Conservation (phyloP, 1,140 invertebrate species). For the Zaprionus ornatus region DNA sequence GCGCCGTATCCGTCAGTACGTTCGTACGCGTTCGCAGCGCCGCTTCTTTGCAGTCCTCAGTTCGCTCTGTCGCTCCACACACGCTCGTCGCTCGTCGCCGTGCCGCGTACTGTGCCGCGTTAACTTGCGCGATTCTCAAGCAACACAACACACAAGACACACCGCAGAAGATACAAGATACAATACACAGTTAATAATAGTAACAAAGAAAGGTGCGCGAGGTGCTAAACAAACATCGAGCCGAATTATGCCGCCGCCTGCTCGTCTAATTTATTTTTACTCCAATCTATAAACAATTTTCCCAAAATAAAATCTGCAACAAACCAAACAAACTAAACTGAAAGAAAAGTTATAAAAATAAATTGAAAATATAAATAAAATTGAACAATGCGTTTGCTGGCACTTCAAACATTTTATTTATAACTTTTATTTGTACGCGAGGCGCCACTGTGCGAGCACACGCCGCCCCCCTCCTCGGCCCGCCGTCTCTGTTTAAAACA, state of each 20-base stretch:
- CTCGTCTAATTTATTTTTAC: conserved; percentile 75
- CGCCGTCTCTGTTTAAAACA: conserved; percentile 30
- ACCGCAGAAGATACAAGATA: neutral
- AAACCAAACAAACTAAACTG: conserved; percentile 32
- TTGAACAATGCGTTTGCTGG: conserved; percentile 42
- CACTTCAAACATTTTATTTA: conserved; percentile 77
- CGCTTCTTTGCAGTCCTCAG: conserved; percentile 69
- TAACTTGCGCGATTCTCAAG: conserved; percentile 60
- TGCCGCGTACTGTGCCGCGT: conserved; percentile 53
- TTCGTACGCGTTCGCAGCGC: conserved; percentile 78
- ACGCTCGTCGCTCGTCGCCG: too few relatives aligned
- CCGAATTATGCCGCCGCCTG: conserved; percentile 62
- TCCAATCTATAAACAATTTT: conserved; percentile 78
- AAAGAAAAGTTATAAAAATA: conserved; percentile 11
- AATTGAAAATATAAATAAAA: conserved; percentile 49
- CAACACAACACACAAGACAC: conserved; percentile 8
- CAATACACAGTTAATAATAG: conserved; percentile 10
- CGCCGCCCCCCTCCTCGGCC: conserved; percentile 14
- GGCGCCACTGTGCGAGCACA: conserved; percentile 13
- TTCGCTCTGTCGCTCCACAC: conserved; percentile 24
- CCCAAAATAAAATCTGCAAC: conserved; percentile 70
- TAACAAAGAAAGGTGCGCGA: conserved; percentile 15
- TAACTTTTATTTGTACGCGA: conserved; percentile 68
- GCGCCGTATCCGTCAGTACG: conserved; percentile 76
- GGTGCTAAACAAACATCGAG: conserved; percentile 16